Evolutionary conservation across 2,797 vertebrate species (phyloP), one percentile per base, ranked within the genome.

Genomic region (Danio albolineatus): DNA sequence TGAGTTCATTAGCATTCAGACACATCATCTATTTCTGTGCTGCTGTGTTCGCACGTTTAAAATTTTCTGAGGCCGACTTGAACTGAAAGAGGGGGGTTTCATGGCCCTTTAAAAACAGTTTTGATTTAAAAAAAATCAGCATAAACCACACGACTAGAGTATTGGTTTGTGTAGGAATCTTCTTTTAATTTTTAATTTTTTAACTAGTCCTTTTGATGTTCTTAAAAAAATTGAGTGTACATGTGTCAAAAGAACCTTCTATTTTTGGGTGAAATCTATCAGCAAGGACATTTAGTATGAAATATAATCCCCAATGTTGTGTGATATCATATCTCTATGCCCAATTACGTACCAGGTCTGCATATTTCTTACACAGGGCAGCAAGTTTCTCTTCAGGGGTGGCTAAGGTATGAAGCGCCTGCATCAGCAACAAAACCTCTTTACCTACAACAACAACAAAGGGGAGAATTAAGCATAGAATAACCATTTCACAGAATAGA

Each of bases 341-440:
- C n/a, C 28, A 36, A 14, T 67, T 87, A 89, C 96, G 93, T 91
- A 99, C 98, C 90, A 99, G 92, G 90, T 99, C 97, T 71, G 98
- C 97, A 80, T 99, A 99, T 89, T 98, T 99, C 93, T 99, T 99
- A 93, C 97, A 99, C 86, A 99, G 90, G 86, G 98, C 97, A 75
- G 97, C 98, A 85, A 99, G 91, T 84, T 99, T 99, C 90, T 99
- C 98, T 86, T 99, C 98, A 14, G 98, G 98, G 73, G 96, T 97
- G 79, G 95, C 90, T 48, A 99, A 93, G 0, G 96, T 94, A 86
- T 98, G 97, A 85, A 99, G 92, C 9, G 98, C 97, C 91, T 98
- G 96, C 98, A 99, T 99, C 90, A 99, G 81, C 85, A 99, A 92
- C 49, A 96, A 89, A 19, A 99, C 97, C 91, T 99, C 98, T 94